Base-by-base conservation (phyloP, 2,113 vertebrate genomes). In the Coturnix japonica region DNA sequence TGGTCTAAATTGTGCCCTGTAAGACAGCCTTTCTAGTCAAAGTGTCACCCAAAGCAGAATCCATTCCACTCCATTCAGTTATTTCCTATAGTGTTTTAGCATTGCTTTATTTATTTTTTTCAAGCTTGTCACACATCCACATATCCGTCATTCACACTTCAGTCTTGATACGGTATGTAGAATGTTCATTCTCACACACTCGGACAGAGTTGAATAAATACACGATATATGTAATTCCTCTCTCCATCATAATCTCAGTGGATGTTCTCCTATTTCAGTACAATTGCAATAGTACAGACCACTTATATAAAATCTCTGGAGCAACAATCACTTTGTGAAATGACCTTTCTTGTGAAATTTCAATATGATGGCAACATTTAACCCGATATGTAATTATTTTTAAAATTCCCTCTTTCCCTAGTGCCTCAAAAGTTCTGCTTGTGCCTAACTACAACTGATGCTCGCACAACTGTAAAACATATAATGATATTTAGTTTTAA, bases 261-360 rank as follows among this genome's bases (percentile, higher is more conserved):
- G 66, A 75, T 80, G 33, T 84, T 39, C 39, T 77, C 91, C 91
- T 89, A 84, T 96, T 93, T 94, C 82, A 77, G 64, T 69, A 57
- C 81, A 91, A 69, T 49, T 88, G 57, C 67, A 82, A 11, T 69
- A 85, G 39, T 82, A 64, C 64, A 66, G n/a, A 64, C 74, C 53
- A 81, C 59, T 86, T 90, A 87, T 10, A 82, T 37, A 69, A 93
- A 91, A 91, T 83, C 49, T 89, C 77, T 66, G 66, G 85, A 86
- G 87, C 60, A 86, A 54, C 74, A 81, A 31, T 71, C 59, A n/a
- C 35, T 94, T 71, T 88, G 31, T 86, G 61, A 86, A 88, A 94
- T 88, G 3, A 71, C 75, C 87, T 92, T 93, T 85, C 84, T n/a
- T 37, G 60, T 80, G 82, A 72, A 92, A 89, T 93, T 90, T 94